Percentiles rank a stretch among this genome's conserved stretches.
These are phyloP conservation scores for Pseudoatta argentina DNA, from an alignment of 1,140 invertebrate species.

Conservation along the genomic window DNA sequence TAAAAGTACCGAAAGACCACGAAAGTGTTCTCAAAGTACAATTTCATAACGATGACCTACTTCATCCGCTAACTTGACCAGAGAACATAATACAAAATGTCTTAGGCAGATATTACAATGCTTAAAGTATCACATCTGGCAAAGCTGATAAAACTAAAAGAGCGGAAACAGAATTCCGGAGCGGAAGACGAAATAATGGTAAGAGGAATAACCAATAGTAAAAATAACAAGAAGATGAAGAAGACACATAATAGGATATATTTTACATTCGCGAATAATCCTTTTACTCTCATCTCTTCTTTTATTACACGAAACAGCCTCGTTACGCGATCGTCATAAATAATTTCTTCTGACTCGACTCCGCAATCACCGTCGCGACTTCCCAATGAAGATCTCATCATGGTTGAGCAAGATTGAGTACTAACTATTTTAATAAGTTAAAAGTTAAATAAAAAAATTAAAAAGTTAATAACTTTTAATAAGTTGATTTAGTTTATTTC, in stretches of 20 bases:
- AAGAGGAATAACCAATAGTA: not conserved
- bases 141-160: conserved; percentile 2
- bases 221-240: not conserved
- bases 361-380: not conserved
- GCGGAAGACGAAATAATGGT: conserved; percentile 19
- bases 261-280: conserved; percentile 34
- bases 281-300: conserved; percentile 33
- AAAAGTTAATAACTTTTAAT: too few species aligned
- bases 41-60: conserved; percentile 43
- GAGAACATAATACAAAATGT: conserved; percentile 17
- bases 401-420: too few species aligned
- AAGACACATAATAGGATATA: conserved; percentile 30
- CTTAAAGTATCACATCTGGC: conserved; percentile 35
- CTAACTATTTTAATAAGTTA: too few species aligned
- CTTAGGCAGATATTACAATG: conserved; percentile 51
- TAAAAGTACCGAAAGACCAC: not conserved
- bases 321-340: conserved; percentile 63
- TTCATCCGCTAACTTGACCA: conserved; percentile 31
- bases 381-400: not conserved
- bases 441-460: too few species aligned
- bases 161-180: conserved; percentile 23
- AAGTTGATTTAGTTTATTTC: too few species aligned
- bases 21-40: conserved; percentile 8
- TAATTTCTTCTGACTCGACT: conserved; percentile 42
- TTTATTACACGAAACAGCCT: conserved; percentile 50